Conservation (phyloP, 2,113 vertebrate species). For the Lipotes vexillifer region DNA sequence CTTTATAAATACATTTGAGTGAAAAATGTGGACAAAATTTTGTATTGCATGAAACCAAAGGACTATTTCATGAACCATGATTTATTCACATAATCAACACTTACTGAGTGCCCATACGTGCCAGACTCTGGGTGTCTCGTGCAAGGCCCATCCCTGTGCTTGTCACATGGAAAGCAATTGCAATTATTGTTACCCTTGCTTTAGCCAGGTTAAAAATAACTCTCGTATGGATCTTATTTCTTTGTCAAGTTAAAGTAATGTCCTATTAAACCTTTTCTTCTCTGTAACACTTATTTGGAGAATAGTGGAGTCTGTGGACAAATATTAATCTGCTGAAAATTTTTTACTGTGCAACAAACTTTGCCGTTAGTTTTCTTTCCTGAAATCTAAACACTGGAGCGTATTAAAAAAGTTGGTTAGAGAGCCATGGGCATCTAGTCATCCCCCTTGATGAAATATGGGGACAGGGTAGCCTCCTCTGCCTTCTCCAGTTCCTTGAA, state of each 20-base stretch:
- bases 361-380: not conserved
- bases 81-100: not conserved
- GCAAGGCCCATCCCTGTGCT: not conserved
- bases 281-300: not conserved
- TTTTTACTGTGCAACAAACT: not conserved
- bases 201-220: not conserved
- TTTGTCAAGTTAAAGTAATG: not conserved
- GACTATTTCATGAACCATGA: not conserved
- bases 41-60: not conserved
- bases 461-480: not conserved
- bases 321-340: not conserved
- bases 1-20: not conserved
- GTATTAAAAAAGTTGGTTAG: not conserved
- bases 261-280: not conserved
- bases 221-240: not conserved
- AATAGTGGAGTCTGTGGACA: not conserved
- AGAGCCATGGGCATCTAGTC: not conserved
- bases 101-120: not conserved
- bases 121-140: not conserved
- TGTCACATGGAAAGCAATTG: not conserved
- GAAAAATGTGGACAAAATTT: slow-evolving; percentile 32
- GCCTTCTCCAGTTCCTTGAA: not conserved
- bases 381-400: not conserved
- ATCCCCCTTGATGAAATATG: not conserved
- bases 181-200: not conserved